These are phyloP conservation scores for Tetramorium simillimum DNA, from an alignment of 1,140 invertebrate genomes.

Conservation along the genomic window DNA sequence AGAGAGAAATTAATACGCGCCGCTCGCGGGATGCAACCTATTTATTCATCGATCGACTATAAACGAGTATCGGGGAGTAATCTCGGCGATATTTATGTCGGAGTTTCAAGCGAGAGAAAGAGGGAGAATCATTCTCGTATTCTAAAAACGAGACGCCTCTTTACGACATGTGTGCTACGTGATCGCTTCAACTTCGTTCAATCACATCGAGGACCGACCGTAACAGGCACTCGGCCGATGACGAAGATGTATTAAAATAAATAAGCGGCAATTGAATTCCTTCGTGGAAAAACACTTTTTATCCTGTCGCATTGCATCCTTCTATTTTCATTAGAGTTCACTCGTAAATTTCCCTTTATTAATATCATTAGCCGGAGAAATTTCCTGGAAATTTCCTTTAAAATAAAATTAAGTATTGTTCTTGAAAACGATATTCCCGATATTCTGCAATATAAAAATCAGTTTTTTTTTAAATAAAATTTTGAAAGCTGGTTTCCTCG, in stretches of 20 bases:
- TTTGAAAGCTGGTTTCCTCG: background rate
- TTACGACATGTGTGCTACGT: conserved; percentile 76
- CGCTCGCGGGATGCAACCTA: background rate
- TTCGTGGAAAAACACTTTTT: background rate
- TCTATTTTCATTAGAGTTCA: background rate
- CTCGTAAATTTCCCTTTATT: background rate
- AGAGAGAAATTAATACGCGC: conserved; percentile 14
- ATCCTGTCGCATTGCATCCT: background rate
- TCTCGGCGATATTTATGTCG: background rate
- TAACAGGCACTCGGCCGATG: background rate
- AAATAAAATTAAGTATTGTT: background rate
- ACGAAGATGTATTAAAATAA: conserved; percentile 24
- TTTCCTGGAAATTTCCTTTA: too few relatives aligned
- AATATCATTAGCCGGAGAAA: background rate
- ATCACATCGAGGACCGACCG: background rate
- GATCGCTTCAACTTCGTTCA: conserved; percentile 57
- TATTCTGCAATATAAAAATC: background rate
- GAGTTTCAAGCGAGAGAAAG: background rate
- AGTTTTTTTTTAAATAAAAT: background rate
- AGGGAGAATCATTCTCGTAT: conserved; percentile 59
- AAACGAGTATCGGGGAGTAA: background rate
- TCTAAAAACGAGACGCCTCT: conserved; percentile 66
- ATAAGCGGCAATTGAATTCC: conserved; percentile 3
- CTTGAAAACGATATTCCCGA: background rate
- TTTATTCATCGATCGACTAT: conserved; percentile 3